Conservation (phyloP, 2,113 vertebrate genomes). For the Thunnus thynnus region DNA sequence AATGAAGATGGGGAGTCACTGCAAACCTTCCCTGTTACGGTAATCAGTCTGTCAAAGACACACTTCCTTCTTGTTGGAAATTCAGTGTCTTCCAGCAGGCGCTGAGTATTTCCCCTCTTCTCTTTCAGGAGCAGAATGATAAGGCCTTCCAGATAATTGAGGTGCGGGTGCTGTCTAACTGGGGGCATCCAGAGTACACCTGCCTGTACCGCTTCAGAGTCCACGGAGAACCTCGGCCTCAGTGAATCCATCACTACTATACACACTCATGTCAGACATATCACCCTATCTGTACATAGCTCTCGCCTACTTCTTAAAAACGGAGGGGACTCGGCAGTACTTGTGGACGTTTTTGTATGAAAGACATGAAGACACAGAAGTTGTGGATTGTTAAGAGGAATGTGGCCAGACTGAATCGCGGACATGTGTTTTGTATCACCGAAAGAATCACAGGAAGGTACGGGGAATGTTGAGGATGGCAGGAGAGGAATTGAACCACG, state of each 20-base stretch:
- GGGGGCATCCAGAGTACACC: constrained; percentile 94
- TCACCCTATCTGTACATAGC: constrained; percentile 75
- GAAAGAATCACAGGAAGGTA: constrained; percentile 55
- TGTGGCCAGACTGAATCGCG: constrained; percentile 53
- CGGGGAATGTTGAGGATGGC: constrained; percentile 32
- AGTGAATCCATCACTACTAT: constrained; percentile 54
- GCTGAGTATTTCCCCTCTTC: constrained; percentile 16
- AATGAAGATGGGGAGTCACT: constrained; percentile 92
- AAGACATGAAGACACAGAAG: constrained; percentile 40
- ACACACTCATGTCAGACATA: constrained; percentile 41
- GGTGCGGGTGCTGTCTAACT: constrained; percentile 93
- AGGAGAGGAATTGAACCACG: constrained; percentile 52
- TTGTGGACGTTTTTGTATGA: constrained; percentile 45
- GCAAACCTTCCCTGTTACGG: constrained; percentile 90
- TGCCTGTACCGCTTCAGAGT: constrained; percentile 96
- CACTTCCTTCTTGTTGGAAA: neutral
- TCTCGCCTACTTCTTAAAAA: constrained; percentile 38
- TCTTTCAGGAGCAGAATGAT: constrained; percentile 85
- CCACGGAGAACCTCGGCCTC: constrained; percentile 80
- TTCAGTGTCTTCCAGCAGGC: neutral
- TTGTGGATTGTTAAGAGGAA: constrained; percentile 51
- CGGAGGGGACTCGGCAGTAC: constrained; percentile 35
- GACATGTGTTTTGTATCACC: constrained; percentile 38
- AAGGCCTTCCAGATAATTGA: constrained; percentile 92
- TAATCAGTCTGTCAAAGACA: constrained; percentile 61